Conservation (phyloP, 2,888 invertebrate species). For the Pasiphila rectangulata region DNA sequence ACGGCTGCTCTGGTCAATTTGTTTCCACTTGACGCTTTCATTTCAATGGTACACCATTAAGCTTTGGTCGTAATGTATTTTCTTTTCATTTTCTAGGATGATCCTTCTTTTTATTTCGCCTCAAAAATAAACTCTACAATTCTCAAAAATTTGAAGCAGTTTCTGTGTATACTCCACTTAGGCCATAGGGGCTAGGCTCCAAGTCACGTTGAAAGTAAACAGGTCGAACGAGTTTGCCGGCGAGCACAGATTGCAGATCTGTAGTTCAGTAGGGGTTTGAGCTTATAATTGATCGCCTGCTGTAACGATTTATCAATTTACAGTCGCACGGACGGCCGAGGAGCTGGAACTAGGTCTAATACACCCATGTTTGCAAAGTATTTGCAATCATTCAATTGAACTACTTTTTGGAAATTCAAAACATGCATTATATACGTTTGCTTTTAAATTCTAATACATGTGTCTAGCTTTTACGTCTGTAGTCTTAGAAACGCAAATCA, state of each 20-base stretch:
- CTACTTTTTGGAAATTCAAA: not conserved
- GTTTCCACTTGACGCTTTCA: not conserved
- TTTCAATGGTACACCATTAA: not conserved
- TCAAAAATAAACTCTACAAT: too few relatives aligned
- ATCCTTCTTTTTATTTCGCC: too few relatives aligned
- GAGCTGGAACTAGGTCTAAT: not conserved
- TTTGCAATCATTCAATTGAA: not conserved
- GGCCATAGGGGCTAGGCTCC: not conserved
- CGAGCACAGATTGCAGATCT: conserved; percentile 2
- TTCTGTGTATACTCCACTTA: not conserved
- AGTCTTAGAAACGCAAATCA: too few relatives aligned
- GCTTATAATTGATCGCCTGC: conserved; percentile 9
- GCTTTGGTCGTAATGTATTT: not conserved
- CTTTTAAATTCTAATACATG: too few relatives aligned
- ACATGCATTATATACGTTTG: too few relatives aligned
- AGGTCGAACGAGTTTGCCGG: conserved; percentile 1
- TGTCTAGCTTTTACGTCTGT: too few relatives aligned
- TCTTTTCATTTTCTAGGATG: too few relatives aligned
- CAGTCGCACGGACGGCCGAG: conserved; percentile 14
- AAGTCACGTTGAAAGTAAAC: conserved; percentile 4
- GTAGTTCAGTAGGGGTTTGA: conserved; percentile 1
- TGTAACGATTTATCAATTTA: conserved; percentile 15
- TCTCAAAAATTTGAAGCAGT: not conserved
- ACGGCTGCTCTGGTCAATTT: not conserved
- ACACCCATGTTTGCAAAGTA: not conserved